Percentiles rank a stretch among this genome's conserved stretches.
Conservation (phyloP, 2,113 vertebrate genomes). For the Typhlomys cinereus region DNA sequence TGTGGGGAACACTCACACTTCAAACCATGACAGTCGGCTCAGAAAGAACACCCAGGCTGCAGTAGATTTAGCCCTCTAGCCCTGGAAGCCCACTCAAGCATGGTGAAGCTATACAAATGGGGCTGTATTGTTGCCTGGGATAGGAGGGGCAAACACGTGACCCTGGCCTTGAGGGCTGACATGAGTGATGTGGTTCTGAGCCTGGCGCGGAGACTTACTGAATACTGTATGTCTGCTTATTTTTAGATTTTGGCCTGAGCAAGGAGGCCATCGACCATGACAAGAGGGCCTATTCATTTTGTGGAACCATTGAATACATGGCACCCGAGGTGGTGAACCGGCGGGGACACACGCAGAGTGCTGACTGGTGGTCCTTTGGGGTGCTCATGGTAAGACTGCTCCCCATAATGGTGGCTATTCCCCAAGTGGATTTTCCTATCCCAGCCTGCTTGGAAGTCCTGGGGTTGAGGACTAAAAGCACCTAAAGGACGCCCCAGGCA, state of each 20-base stretch:
- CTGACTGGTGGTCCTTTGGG: slow-evolving; percentile 99
- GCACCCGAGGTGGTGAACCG: slow-evolving; percentile 98
- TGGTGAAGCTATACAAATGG: rapidly evolving
- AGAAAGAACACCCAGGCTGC: neutral
- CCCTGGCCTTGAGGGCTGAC: neutral
- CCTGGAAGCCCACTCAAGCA: neutral
- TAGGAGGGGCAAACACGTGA: too few species aligned
- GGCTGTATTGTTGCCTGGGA: neutral
- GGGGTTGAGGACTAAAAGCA: neutral
- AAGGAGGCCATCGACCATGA: slow-evolving; percentile 97
- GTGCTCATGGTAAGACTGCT: slow-evolving; percentile 92
- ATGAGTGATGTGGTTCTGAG: rapidly evolving
- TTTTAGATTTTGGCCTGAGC: slow-evolving; percentile 95
- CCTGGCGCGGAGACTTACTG: neutral
- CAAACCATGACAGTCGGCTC: too few species aligned
- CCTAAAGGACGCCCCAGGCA: rapidly evolving
- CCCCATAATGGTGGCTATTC: too few species aligned
- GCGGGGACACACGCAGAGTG: slow-evolving; percentile 95
- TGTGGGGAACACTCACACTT: too few species aligned
- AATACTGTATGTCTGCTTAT: rapidly evolving
- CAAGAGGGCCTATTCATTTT: slow-evolving; percentile 96
- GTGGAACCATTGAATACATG: slow-evolving; percentile 98
- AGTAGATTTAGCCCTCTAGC: neutral
- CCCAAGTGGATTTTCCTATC: too few species aligned
- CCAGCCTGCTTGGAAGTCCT: neutral